Percentiles rank a stretch among this genome's conserved stretches.
phyloP scores from a whole-genome alignment of 2,888 invertebrate species.

The Platycheirus rosarum region DNA sequence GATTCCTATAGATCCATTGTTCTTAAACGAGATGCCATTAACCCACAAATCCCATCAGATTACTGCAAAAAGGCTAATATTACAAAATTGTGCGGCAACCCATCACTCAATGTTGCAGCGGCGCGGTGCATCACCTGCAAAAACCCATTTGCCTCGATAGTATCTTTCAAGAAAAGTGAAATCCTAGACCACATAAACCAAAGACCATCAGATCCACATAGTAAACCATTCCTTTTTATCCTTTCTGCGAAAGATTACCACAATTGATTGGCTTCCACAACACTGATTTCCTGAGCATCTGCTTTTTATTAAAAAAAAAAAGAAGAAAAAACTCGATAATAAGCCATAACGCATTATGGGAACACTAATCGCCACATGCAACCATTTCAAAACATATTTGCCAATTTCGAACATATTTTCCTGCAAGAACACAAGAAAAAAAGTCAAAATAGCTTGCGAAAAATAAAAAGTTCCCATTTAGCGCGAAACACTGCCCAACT shows the following conservation, averaged over 20 bases:
- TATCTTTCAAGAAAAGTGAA: constrained; percentile 54
- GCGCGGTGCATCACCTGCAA: constrained; percentile 64
- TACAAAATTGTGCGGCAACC: constrained; percentile 60
- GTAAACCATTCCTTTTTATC: constrained; percentile 65
- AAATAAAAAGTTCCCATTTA: constrained; percentile 53
- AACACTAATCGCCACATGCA: constrained; percentile 60
- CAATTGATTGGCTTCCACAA: constrained; percentile 72
- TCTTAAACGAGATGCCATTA: constrained; percentile 56
- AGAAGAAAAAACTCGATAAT: constrained; percentile 22
- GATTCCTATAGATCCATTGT: constrained; percentile 24
- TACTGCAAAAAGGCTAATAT: constrained; percentile 60
- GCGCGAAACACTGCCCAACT: constrained; percentile 60
- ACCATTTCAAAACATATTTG: constrained; percentile 7
- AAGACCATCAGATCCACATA: constrained; percentile 55
- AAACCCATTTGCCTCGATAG: constrained; percentile 43
- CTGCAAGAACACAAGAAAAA: constrained; percentile 23
- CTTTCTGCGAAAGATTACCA: constrained; percentile 56
- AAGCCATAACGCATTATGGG: constrained; percentile 54
- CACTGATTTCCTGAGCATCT: constrained; percentile 63
- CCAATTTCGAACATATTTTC: constrained; percentile 34
- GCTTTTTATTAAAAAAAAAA: constrained; percentile 44
- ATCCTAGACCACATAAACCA: constrained; percentile 50
- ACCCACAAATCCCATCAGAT: constrained; percentile 65
- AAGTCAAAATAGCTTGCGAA: constrained; percentile 15
- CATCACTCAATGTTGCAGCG: constrained; percentile 50